Base-by-base conservation (phyloP, 2,797 vertebrate genomes). In the Anomalospiza imberbis region DNA sequence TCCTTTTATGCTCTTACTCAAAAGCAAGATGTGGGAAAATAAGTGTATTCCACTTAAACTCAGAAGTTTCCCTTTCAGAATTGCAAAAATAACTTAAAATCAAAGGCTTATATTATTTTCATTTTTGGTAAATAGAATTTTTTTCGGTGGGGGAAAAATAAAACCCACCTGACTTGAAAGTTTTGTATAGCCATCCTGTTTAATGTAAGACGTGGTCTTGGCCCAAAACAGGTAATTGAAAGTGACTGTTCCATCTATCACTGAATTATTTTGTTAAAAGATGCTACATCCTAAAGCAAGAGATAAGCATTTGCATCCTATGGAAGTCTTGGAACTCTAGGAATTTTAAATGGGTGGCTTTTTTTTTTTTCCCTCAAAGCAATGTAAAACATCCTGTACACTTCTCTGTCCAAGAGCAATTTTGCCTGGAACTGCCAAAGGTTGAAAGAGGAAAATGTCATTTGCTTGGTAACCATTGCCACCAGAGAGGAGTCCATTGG, bases 1-100 rank as follows among this genome's bases (percentile, higher is more conserved):
- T 32, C 6, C 2, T 22, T 15, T 3, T 20, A 2, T 11, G 4
- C 2, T 21, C 11, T 42, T 26, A 36, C 14, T 50, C 36, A 29
- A 78, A 71, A 72, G 7, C 20, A 38, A 80, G 22, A 29, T 34
- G 7, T 32, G 9, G 25, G 12, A 71, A 90, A 75, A 82, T 57
- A 25, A 67, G 10, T 48, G 3, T 10, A 40, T 51, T 76, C 44
- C 6, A 2, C 58, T 44, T 66, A 74, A 71, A 7, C 9, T 25
- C 31, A 53, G 21, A 81, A 34, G 7, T 38, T 44, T 80, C 9
- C 19, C 26, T 73, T 77, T 55, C 17, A 74, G 70, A 84, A 51
- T 47, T 72, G 8, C 9, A 70, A 31, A 66, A 74, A 48, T 54
- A 40, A 12, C 40, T 85, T 58, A 28, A 61, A 34, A 62, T 38